Base-by-base conservation (phyloP, 2,888 invertebrate genomes). In the Agriopis leucophaearia region DNA sequence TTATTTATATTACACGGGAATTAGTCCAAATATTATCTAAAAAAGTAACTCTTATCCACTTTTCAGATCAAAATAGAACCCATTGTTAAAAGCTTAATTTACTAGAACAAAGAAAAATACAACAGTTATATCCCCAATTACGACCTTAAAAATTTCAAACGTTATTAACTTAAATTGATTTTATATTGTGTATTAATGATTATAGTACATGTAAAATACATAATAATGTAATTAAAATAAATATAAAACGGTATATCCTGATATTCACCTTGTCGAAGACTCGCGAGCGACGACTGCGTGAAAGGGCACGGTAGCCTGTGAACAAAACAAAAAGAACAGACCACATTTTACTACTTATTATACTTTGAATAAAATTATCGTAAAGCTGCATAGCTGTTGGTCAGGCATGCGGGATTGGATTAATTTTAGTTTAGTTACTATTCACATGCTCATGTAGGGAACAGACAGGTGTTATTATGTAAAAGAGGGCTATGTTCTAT, bases 231-330 rank as follows among this genome's bases (percentile, higher is more conserved):
- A 64, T 60, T 50, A 64, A 36, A 69, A 60, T 61, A 54, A 52
- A 70, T 55, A 72, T 73, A 71, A 72, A 77, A 82, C 67, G 64
- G 45, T 64, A 56, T 59, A 65, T 58, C 57, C 62, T 18, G 52
- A 87, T 89, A 91, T 85, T 93, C 92, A 94, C 97, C 96, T 96
- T 96, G 96, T 90, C 95, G 94, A 95, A 96, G 95, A 94, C 96
- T 96, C 88, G 96, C 96, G 94, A 96, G 96, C 90, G 96, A 96
- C 91, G 96, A 95, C 94, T 96, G 96, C 90, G 96, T 96, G 94
- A 96, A 96, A 93, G 96, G 96, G 94, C 96, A 96, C 94, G 96
- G 96, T 94, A 96, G 95, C 95, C 96, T 96, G 95, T 73, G 95
- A 95, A 91, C 86, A 91, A 89, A 90, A 83, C 72, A 64, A 56